Base-by-base conservation (phyloP, 2,888 invertebrate species). In the Caenorhabditis uteleia region DNA sequence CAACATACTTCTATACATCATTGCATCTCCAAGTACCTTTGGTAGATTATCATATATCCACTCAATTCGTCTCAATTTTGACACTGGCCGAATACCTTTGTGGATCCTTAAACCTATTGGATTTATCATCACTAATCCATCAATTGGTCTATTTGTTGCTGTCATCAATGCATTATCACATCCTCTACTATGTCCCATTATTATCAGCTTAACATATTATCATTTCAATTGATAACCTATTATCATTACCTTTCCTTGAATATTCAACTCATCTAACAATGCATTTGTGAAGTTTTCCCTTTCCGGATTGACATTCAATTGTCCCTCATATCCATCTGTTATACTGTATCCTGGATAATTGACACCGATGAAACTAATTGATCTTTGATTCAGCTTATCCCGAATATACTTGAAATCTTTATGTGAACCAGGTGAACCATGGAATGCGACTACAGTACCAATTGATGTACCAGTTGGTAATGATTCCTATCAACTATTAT, bases 371-470 rank as follows among this genome's bases (percentile, higher is more conserved):
- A 67, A 51, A 45, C 76, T 58, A 31, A 76, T 66, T 2, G 56
- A 62, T 25, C 50, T 48, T 14, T 53, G 39, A 26, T 60, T 44
- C 25, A 76, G 51, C 3, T 45, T 45, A 14, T 62, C 58, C 1
- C 62, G 57, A 58, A 75, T 48, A 44, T 72, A 74, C 40, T 75
- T 75, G 51, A 71, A 75, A 39, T 72, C 71, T 16, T 69, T 72
- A 47, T 75, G 74, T 31, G 75, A 75, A 8, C 75, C 75, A 5
- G 74, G 74, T 10, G 74, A 54, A 2, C 75, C 75, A 36, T 75
- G 75, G 20, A 74, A 31, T 21, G 55, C 59, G n/a, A 75, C 54
- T 8, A 74, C 75, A 4, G 70, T 74, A 20, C 73, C 74, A 14
- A 74, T 38, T 2, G 56, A 34, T 6, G 68, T 65, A 6, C 75